Evolutionary conservation across 2,797 vertebrate genomes (phyloP), one percentile per base, ranked within the genome.

Genomic region (Serranus cabrilla): DNA sequence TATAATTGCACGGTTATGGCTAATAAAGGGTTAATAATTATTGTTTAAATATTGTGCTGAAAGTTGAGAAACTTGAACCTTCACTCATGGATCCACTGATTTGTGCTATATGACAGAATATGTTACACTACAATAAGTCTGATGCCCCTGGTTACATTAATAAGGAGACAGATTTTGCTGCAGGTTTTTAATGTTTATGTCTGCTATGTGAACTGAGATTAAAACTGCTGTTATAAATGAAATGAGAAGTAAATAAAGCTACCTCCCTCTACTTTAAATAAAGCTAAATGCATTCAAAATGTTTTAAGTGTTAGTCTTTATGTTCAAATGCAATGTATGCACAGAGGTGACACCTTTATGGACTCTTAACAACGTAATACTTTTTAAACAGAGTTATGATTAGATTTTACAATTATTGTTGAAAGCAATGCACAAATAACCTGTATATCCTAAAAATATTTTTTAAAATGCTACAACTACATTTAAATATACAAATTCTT

Each of bases 261-360:
- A 58, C 46, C 37, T 64, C 21, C 23, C 18, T 66, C 3, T 62
- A 11, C 23, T 74, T 8, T 57, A 27, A 80, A 74, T 89, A 60
- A 80, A 80, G 37, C 43, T 0, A 13, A 64, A 43, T 56, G 1
- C 8, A 71, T 42, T 56, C 1, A 23, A 46, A 42, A 45, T 34
- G 1, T 11, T 20, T 68, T 14, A 2, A 11, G 20, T 27, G 14
- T 74, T 45, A 23, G 2, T 71, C 3, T 51, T n/a, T 11, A 5
- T 59, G 31, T 64, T 9, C 34, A 1, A 5, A 7, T 0, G 20
- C 10, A 56, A 12, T 18, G 7, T 18, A 1, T 45, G 43, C 20
- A 57, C 2, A 61, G 6, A 51, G 14, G 54, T 17, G 16, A 43
- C 42, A n/a, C 18, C 9, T 0, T 18, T 21, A 34, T 58, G 11